phyloP scores from a whole-genome alignment of 2,113 vertebrate species.

The Enhydra lutris region DNA sequence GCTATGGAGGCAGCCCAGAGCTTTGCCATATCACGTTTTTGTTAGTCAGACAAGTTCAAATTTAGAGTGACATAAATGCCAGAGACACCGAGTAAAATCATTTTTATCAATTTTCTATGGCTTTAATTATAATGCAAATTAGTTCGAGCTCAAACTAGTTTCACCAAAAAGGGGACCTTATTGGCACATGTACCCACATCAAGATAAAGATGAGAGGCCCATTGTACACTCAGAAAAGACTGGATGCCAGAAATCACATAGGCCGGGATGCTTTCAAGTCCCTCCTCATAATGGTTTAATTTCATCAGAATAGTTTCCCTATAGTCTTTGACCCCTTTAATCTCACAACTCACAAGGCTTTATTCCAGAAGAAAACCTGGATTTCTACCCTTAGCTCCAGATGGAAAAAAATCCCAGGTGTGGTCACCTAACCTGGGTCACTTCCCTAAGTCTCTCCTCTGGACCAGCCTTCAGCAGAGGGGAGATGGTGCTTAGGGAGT shows the following conservation, averaged over 20 bases:
- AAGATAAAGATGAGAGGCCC: not conserved
- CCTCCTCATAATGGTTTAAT: not conserved
- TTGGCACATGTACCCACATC: not conserved
- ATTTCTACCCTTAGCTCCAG: not conserved
- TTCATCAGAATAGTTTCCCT: not conserved
- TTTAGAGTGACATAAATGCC: not conserved
- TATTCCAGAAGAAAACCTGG: not conserved
- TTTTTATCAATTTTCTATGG: not conserved
- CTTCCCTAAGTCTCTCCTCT: not conserved
- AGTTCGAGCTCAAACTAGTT: not conserved
- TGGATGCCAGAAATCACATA: not conserved
- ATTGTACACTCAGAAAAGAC: not conserved
- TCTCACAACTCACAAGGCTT: not conserved
- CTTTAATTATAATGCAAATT: not conserved
- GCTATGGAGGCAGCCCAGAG: not conserved
- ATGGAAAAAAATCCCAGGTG: not conserved
- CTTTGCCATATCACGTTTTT: not conserved
- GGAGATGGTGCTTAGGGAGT: not conserved
- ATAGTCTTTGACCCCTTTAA: not conserved
- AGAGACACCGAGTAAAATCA: not conserved
- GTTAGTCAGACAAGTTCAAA: not conserved
- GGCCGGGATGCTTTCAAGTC: not conserved
- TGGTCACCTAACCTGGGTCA: not conserved
- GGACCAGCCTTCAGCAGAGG: not conserved
- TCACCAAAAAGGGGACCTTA: not conserved